Evolutionary conservation across 1,140 invertebrate genomes (phyloP).

Genomic region (Saccostrea cuccullata): DNA sequence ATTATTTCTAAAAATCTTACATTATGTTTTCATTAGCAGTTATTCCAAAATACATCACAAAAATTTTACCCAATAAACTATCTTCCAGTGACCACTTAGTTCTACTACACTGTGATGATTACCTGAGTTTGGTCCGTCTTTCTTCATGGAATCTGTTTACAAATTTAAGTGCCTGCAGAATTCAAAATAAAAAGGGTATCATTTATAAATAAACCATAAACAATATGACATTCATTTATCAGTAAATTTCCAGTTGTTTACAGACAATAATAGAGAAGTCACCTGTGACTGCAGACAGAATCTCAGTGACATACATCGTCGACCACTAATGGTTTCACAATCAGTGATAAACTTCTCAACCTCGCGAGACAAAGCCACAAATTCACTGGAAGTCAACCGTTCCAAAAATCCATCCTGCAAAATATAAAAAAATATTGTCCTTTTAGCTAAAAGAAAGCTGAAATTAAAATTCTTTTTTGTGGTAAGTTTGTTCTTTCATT

Average conservation of each 20-base stretch:
- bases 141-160: conserved; percentile 94
- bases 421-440: background rate
- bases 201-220: too few relatives aligned
- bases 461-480: too few relatives aligned
- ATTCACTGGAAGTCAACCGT: conserved; percentile 84
- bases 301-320: conserved; percentile 88
- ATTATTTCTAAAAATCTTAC: background rate
- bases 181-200: background rate
- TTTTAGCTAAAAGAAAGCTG: too few relatives aligned
- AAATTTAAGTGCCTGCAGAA: conserved; percentile 90
- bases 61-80: too few relatives aligned
- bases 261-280: conserved; percentile 27
- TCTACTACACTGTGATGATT: conserved; percentile 65
- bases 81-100: too few relatives aligned
- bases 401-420: conserved; percentile 80
- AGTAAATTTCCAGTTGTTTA: background rate
- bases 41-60: background rate
- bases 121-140: conserved; percentile 89
- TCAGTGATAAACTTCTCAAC: conserved; percentile 89
- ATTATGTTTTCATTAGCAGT: background rate
- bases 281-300: conserved; percentile 89
- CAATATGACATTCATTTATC: background rate
- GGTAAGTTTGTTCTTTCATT: too few relatives aligned
- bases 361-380: conserved; percentile 87
- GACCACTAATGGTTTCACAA: conserved; percentile 88